Evolutionary conservation across 2,113 vertebrate genomes (phyloP), one percentile per base, ranked within the genome.

Genomic region (Ochotona curzoniae): DNA sequence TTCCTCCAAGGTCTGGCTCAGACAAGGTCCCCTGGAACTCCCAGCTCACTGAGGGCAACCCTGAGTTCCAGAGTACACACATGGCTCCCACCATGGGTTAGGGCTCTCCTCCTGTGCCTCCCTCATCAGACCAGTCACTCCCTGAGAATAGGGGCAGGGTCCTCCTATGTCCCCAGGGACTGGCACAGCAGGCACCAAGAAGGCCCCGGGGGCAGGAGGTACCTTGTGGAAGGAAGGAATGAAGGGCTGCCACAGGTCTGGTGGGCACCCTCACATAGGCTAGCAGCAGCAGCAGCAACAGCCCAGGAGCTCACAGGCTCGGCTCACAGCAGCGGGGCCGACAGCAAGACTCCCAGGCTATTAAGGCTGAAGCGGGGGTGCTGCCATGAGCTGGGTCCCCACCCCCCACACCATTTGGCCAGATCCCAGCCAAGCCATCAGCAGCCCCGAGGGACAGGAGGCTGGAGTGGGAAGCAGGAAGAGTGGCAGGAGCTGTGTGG

Each of bases 381-480:
- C 47, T 92, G 83, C 81, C 5, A 17, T 80, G 89, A 95, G 95
- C 51, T 69, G 90, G 89, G 28, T 80, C 44, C 67, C 61, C 30
- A 11, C 47, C 76, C 66, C 80, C 76, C n/a, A 32, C 32, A 47
- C 85, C 87, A 90, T 93, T 96, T 97, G 97, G 97, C 97, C 51
- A 95, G 89, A 96, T 96, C 96, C 97, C 97, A 97, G 97, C 87
- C 95, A 97, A 91, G 96, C 97, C 96, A 97, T 97, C 97, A 97
- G 94, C 28, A 63, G 64, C 63, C 96, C 90, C 96, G 32, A 38
- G 89, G 78, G 97, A 95, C 47, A 30, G 67, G 95, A 94, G 93
- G 91, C 94, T 94, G 47, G 84, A 83, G 96, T 94, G 93, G 96
- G 96, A 97, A 96, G 96, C 93, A 96, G 96, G 83, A 93, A 96